A percentile compares a stretch with the other conserved stretches of the same genome.
phyloP scores from a whole-genome alignment of 1,140 invertebrate species.

The Stenopsyche tienmushanensis region DNA sequence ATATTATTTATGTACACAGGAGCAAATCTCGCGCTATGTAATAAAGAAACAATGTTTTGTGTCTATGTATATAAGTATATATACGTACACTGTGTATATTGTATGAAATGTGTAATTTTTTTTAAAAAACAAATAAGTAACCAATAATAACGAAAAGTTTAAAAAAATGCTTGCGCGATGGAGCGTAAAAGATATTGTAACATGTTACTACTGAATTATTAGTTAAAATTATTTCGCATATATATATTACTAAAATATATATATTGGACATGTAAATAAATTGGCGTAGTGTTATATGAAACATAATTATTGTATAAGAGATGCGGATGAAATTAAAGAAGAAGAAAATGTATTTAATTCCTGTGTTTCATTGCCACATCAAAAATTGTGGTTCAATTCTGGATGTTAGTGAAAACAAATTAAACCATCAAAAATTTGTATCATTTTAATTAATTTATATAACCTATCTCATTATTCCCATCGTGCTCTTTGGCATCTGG shows the following conservation, averaged over 20 bases:
- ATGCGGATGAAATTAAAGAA: conserved; percentile 17
- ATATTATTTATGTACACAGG: too few species aligned
- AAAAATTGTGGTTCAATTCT: too few species aligned
- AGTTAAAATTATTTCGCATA: conserved; percentile 13
- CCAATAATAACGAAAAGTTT: background rate
- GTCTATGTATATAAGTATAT: background rate
- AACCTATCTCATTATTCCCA: too few species aligned
- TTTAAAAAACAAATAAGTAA: background rate
- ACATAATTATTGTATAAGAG: conserved; percentile 11
- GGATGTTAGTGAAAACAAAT: too few species aligned
- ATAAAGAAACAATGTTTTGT: background rate
- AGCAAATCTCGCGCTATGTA: too few species aligned
- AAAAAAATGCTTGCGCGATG: too few species aligned
- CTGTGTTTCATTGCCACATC: background rate
- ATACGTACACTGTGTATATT: too few species aligned
- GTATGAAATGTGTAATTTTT: background rate
- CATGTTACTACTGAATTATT: background rate
- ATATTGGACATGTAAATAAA: conserved; percentile 25
- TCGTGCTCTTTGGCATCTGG: too few species aligned
- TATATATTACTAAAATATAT: too few species aligned
- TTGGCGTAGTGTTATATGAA: conserved; percentile 22
- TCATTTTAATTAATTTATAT: too few species aligned
- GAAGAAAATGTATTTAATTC: background rate
- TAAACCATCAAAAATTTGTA: too few species aligned
- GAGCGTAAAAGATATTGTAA: background rate